phyloP scores from a whole-genome alignment of 2,113 vertebrate species.

The Daubentonia madagascariensis region DNA sequence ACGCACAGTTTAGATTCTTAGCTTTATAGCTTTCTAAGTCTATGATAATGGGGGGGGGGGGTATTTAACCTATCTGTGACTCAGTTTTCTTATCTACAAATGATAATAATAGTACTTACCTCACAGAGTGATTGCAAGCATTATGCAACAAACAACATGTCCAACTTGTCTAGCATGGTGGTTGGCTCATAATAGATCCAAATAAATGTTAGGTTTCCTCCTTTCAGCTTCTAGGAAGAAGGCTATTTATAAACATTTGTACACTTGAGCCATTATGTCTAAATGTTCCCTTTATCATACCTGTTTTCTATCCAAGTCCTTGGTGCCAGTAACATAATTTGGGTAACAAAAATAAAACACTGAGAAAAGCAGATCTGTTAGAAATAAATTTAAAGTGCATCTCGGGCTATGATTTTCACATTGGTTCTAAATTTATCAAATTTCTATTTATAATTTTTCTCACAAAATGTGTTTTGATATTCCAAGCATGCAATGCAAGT shows the following conservation, averaged over 20 bases:
- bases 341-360: slow-evolving; percentile 59
- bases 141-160: background rate
- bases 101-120: background rate
- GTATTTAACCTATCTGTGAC: background rate
- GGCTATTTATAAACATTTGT: slow-evolving; percentile 40
- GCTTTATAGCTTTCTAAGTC: background rate
- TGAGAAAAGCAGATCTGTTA: slow-evolving; percentile 62
- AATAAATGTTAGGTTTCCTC: background rate
- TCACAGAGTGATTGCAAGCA: background rate
- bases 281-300: slow-evolving; percentile 37
- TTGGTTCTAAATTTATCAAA: slow-evolving; percentile 73
- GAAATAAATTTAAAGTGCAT: slow-evolving; percentile 63
- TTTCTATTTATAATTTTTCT: slow-evolving; percentile 75
- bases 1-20: background rate
- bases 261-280: slow-evolving; percentile 15
- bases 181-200: background rate
- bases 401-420: slow-evolving; percentile 66
- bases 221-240: background rate
- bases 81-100: background rate
- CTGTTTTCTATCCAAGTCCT: slow-evolving; percentile 34
- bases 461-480: slow-evolving; percentile 72
- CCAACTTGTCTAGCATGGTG: background rate
- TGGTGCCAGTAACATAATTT: slow-evolving; percentile 63
- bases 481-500: slow-evolving; percentile 53
- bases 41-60: background rate